Percentiles rank a stretch among this genome's conserved stretches.
Evolutionary conservation across 2,113 vertebrate genomes (phyloP).

Genomic region (Pongo pygmaeus): DNA sequence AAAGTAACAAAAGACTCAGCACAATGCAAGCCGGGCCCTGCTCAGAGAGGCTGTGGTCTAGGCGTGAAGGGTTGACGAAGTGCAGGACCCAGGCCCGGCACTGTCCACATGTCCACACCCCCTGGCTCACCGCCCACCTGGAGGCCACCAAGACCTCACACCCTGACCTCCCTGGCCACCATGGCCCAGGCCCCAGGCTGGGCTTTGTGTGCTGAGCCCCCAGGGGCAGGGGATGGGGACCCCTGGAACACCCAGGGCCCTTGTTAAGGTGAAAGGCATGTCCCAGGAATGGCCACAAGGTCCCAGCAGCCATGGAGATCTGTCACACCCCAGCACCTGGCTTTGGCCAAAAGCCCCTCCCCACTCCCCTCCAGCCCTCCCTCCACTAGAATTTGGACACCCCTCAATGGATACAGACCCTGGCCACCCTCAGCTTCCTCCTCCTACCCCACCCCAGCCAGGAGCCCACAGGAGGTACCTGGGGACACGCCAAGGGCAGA

Average conservation of each 20-base stretch:
- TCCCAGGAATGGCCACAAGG: neutral
- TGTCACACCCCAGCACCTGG: neutral
- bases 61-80: neutral
- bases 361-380: too few species aligned
- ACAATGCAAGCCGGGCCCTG: neutral
- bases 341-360: neutral
- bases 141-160: rapidly evolving
- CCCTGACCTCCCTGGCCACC: neutral
- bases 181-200: neutral
- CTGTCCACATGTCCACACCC: too few species aligned
- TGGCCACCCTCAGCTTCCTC: neutral
- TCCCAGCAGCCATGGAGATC: neutral
- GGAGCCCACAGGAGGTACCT: neutral
- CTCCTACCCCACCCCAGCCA: rapidly evolving
- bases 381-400: neutral
- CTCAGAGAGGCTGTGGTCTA: conserved; percentile 13
- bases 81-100: neutral
- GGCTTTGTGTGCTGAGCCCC: neutral
- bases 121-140: too few species aligned
- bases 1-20: conserved; percentile 76
- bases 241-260: neutral
- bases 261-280: neutral
- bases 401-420: neutral
- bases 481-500: neutral
- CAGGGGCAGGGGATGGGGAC: rapidly evolving